Base-by-base conservation (phyloP, 2,888 invertebrate species). In the Athalia circularis region DNA sequence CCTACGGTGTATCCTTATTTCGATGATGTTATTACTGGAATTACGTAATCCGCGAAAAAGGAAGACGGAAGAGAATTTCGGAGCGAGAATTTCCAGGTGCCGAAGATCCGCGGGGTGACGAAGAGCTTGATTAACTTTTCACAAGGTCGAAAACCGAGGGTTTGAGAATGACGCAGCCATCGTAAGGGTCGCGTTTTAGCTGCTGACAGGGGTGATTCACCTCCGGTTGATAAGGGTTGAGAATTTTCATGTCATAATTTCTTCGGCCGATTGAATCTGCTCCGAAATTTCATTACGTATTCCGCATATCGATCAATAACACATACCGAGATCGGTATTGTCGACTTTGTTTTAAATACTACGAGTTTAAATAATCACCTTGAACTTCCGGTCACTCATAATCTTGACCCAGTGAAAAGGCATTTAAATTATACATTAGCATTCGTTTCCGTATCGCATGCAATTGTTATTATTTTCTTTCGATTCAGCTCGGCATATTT, bases 301-400 rank as follows among this genome's bases (percentile, higher is more conserved):
- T 29, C 29, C 29, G 29, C 2, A 29, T 29, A 29, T 29, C 2
- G 7, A 29, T 62, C 62, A 29, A 5, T n/a, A n/a, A 62, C n/a
- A 45, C 15, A 52, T 45, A 8, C 11, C 29, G n/a, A 59, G 3
- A 6, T 54, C 11, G 5, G n/a, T 59, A 54, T 72, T 9, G 13
- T 59, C 11, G 5, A 15, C n/a, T 13, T 13, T 13, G 59, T 72
- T 45, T 72, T n/a, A 59, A 43, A 13, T 47, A 13, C 59, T 45
- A 59, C 59, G 29, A 72, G 72, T 45, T 59, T 7, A 72, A 47
- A 72, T 45, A 59, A 45, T 72, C 47, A 72, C 72, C 72, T 72
- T 72, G 72, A 72, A 72, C 72, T 72, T 72, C 72, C 72, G 72
- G 72, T 72, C 72, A 72, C 72, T 47, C 47, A 59, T 72, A 72